Evolutionary conservation across 2,888 invertebrate species (phyloP), one percentile per base, ranked within the genome.

Genomic region (Silvanus unidentatus): DNA sequence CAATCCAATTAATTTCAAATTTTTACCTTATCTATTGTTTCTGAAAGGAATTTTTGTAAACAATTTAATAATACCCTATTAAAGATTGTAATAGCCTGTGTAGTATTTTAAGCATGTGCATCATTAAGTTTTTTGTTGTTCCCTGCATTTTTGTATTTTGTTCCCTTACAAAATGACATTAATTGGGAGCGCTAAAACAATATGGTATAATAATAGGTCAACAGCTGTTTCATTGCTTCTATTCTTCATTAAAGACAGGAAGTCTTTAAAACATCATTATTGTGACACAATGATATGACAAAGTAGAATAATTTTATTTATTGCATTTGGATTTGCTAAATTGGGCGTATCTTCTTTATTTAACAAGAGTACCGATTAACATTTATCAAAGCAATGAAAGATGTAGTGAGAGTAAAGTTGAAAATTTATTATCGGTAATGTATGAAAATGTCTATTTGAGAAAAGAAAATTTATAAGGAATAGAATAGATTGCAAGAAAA

Each of bases 211-310:
- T 37, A 42, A 48, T 45, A 45, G 45, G 40, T 45, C 45, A n/a
- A 32, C 13, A 12, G 32, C 3, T 12, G 45, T 45, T 43, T 39
- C 39, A 45, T 39, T 10, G 36, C 37, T 43, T 41, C 39, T 46
- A 35, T 34, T 32, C 42, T 32, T 29, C 39, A 29, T 40, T 45
- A 42, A 29, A 15, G 15, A 30, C 43, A 38, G 49, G 49, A 43
- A 49, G 46, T 39, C 39, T 28, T 45, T 45, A 45, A 39, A 43
- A 44, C 34, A 39, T 45, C 45, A 43, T 49, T 43, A 45, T 32
- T n/a, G 32, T 32, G 3, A 32, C 10, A 32, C 3, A 12, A 32
- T 32, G 4, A 12, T 32, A 12, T 32, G 22, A 22, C 22, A 8
- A 22, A 22, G 8, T 5, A 22, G 4, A 22, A 22, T 22, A 5